These are phyloP conservation scores for Stegana nigrithorax DNA, from an alignment of 2,888 invertebrate genomes.

Conservation along the genomic window DNA sequence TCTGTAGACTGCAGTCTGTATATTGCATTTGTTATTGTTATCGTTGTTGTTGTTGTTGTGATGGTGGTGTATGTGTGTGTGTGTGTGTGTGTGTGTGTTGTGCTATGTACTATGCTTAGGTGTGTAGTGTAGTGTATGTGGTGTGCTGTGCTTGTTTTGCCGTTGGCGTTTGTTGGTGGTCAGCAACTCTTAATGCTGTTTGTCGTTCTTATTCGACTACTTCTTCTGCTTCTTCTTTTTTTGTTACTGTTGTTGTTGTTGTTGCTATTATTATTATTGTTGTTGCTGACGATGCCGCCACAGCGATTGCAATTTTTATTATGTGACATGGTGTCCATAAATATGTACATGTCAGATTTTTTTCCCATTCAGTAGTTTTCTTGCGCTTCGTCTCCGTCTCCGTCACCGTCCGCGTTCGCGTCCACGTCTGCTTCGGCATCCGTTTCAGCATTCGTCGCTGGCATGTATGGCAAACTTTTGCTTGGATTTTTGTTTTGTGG, in stretches of 20 bases:
- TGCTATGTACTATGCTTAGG: too few relatives aligned
- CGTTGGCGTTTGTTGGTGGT: constrained; percentile 12
- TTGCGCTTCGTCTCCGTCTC: too few relatives aligned
- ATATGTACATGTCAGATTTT: constrained; percentile 34
- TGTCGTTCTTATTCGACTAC: constrained; percentile 20
- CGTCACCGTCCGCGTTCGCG: too few relatives aligned
- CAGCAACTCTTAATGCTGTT: not conserved
- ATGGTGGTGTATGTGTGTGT: not conserved
- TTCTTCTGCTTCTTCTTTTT: constrained; percentile 7
- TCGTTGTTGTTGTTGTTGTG: too few relatives aligned
- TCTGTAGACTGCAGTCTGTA: too few relatives aligned
- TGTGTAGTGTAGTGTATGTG: not conserved
- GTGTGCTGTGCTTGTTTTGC: not conserved
- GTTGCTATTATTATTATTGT: constrained; percentile 14
- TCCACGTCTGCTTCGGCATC: too few relatives aligned
- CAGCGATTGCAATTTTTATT: constrained; percentile 47
- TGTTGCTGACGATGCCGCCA: constrained; percentile 35
- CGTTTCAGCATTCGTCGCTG: too few relatives aligned
- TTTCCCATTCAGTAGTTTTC: too few relatives aligned
- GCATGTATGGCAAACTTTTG: too few relatives aligned
- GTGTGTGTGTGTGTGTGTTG: not conserved
- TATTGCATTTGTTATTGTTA: too few relatives aligned
- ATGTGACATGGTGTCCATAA: constrained; percentile 54
- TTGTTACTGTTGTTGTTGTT: constrained; percentile 17
- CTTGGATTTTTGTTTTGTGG: too few relatives aligned